Conservation (phyloP, 2,888 invertebrate species). For the Baronia brevicornis region DNA sequence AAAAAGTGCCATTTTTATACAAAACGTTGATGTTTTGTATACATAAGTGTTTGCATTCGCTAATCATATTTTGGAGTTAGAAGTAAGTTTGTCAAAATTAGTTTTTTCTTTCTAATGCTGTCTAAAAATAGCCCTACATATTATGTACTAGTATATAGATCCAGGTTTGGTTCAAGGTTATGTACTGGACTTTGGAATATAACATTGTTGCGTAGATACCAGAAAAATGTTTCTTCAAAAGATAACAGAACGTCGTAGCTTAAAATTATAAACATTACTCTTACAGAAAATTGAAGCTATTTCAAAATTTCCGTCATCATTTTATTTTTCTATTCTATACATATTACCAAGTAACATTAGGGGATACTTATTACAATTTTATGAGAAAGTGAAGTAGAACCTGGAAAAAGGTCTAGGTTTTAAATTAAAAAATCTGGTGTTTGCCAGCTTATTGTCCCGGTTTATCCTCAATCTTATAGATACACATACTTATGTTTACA, state of each 20-base stretch:
- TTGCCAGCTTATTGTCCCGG: too few relatives aligned
- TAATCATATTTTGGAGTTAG: not conserved
- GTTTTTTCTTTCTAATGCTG: constrained; percentile 4
- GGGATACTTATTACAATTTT: too few relatives aligned
- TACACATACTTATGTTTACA: too few relatives aligned
- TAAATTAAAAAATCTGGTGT: too few relatives aligned
- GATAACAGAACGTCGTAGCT: not conserved
- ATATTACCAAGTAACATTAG: too few relatives aligned
- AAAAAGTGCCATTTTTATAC: constrained; percentile 6
- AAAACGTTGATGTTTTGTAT: constrained; percentile 4
- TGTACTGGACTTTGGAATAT: constrained; percentile 27
- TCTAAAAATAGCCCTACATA: constrained; percentile 13
- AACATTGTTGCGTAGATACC: constrained; percentile 6
- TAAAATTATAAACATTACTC: not conserved
- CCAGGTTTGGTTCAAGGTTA: constrained; percentile 25
- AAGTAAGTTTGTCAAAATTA: constrained; percentile 9
- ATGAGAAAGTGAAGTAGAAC: too few relatives aligned
- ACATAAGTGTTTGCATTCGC: constrained; percentile 2
- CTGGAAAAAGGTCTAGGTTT: too few relatives aligned
- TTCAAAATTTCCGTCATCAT: too few relatives aligned
- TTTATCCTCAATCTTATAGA: too few relatives aligned
- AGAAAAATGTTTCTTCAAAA: constrained; percentile 2
- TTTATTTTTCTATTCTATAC: too few relatives aligned
- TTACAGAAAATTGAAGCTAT: too few relatives aligned
- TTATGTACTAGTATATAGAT: not conserved